Evolutionary conservation across 2,888 invertebrate species (phyloP).

Genomic region (Rhamphomyia laevipes): DNA sequence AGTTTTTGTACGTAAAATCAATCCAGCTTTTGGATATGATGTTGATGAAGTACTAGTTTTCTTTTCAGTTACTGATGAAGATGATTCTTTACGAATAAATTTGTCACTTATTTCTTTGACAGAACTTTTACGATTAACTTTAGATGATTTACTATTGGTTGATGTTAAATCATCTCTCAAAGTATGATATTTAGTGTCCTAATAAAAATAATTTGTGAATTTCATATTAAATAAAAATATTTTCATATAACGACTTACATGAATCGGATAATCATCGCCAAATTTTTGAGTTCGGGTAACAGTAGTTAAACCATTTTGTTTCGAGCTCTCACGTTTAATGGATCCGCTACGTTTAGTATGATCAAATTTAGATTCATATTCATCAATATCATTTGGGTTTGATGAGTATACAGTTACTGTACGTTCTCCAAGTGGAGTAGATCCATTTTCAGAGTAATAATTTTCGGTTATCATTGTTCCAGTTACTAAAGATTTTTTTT

Average conservation of each 20-base stretch:
- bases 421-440: conserved; percentile 54
- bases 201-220: background rate
- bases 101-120: conserved; percentile 70
- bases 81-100: conserved; percentile 52
- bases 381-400: conserved; percentile 41
- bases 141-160: conserved; percentile 10
- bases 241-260: conserved; percentile 12
- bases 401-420: conserved; percentile 59
- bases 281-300: conserved; percentile 25
- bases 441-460: conserved; percentile 56
- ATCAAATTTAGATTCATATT: conserved; percentile 16
- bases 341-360: conserved; percentile 21
- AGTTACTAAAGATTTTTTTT: conserved; percentile 48
- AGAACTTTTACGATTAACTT: conserved; percentile 53
- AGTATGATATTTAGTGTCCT: conserved; percentile 10
- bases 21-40: conserved; percentile 59
- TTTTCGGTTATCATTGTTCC: conserved; percentile 57
- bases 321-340: conserved; percentile 36
- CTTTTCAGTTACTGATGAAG: conserved; percentile 26
- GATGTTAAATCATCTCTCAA: conserved; percentile 10
- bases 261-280: conserved; percentile 21
- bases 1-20: conserved; percentile 51
- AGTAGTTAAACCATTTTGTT: conserved; percentile 38
- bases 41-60: conserved; percentile 29
- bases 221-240: too few relatives aligned